phyloP scores from a whole-genome alignment of 2,888 invertebrate species.

The Phyllotreta striolata region DNA sequence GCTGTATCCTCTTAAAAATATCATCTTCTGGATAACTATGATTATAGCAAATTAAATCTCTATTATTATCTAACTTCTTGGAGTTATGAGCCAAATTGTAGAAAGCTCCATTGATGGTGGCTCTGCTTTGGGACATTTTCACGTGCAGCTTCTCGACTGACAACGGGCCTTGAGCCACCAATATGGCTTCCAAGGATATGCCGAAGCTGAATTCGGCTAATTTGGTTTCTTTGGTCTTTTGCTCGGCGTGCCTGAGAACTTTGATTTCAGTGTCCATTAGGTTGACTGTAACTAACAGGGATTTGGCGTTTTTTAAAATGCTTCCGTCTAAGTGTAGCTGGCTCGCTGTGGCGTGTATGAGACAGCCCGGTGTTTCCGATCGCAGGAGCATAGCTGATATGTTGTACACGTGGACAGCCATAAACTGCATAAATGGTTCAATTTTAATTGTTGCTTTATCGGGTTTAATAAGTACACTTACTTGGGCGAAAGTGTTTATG shows the following conservation, averaged over 20 bases:
- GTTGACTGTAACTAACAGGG: constrained; percentile 76
- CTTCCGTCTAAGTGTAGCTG: constrained; percentile 75
- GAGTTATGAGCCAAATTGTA: constrained; percentile 62
- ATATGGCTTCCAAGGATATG: constrained; percentile 76
- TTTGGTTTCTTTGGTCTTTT: constrained; percentile 66
- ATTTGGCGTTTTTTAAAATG: constrained; percentile 72
- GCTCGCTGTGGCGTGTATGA: constrained; percentile 75
- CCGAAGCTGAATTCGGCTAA: constrained; percentile 78
- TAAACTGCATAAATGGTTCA: constrained; percentile 68
- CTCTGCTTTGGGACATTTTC: constrained; percentile 67
- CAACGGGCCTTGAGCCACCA: constrained; percentile 84
- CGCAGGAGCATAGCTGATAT: constrained; percentile 70
- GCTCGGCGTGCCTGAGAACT: constrained; percentile 65
- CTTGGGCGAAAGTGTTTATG: constrained; percentile 84
- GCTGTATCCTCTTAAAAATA: constrained; percentile 72
- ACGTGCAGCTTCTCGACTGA: constrained; percentile 81
- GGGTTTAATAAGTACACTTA: constrained; percentile 55
- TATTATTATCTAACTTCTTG: constrained; percentile 30
- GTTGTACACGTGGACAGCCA: constrained; percentile 84
- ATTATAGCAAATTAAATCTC: constrained; percentile 37
- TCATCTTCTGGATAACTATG: constrained; percentile 62
- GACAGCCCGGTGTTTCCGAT: constrained; percentile 72
- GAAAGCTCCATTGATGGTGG: constrained; percentile 67
- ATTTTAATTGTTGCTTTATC: neutral
- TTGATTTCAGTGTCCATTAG: constrained; percentile 72